Percentiles rank a stretch among this genome's conserved stretches.
These are phyloP conservation scores for Phenganax marumi DNA, from an alignment of 92 coral and sea anemone species.

Conservation along the genomic window DNA sequence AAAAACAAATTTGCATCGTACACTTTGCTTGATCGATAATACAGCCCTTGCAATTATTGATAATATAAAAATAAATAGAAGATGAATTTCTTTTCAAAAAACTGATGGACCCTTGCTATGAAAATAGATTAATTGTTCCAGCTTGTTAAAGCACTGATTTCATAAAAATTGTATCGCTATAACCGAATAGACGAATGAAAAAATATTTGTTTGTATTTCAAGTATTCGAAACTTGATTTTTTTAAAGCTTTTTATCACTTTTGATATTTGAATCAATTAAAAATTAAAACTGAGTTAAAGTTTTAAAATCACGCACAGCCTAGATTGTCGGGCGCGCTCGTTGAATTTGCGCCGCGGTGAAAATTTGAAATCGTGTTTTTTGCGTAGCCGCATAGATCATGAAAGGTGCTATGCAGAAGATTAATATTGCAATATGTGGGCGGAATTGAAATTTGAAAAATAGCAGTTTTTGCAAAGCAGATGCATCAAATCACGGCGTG, in stretches of 20 bases:
- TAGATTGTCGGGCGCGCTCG: too few relatives aligned
- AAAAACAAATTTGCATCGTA: neutral
- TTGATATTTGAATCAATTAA: conserved; percentile 32
- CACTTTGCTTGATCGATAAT: conserved; percentile 3
- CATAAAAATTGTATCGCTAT: neutral
- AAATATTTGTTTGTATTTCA: conserved; percentile 22
- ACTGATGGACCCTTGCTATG: neutral
- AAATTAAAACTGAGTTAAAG: neutral
- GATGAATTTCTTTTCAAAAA: conserved; percentile 3
- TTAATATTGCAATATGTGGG: conserved; percentile 8
- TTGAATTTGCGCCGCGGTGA: too few relatives aligned
- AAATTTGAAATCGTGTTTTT: too few relatives aligned
- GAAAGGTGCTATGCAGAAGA: neutral
- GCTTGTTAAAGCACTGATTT: conserved; percentile 10
- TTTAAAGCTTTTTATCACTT: neutral
- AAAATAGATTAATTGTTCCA: neutral
- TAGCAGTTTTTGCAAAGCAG: conserved; percentile 7
- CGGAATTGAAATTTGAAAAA: conserved; percentile 5
- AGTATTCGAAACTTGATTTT: neutral
- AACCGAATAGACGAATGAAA: conserved; percentile 12
- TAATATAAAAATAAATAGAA: conserved; percentile 10
- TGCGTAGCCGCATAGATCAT: too few relatives aligned
- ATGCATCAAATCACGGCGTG: neutral
- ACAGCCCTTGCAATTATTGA: neutral
- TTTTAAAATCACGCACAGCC: neutral